These are phyloP conservation scores for Pantherophis guttatus DNA, from an alignment of 2,113 vertebrate species.

Conservation along the genomic window DNA sequence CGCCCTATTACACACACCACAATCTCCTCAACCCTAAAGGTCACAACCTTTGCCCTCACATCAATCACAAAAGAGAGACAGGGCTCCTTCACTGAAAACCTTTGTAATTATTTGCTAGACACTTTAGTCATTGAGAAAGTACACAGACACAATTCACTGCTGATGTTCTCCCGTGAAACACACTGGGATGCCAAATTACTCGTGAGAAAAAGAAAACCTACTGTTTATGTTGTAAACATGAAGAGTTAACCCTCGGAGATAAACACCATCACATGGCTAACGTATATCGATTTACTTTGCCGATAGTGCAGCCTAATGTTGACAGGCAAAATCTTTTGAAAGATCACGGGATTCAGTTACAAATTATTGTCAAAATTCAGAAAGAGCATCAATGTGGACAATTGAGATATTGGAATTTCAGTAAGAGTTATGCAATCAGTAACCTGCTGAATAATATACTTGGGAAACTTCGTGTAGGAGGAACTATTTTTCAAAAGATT, in stretches of 20 bases:
- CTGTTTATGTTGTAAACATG: neutral
- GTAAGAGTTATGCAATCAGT: neutral
- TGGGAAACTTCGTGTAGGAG: neutral
- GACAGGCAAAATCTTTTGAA: neutral
- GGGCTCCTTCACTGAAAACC: constrained; percentile 52
- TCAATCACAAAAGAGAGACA: constrained; percentile 52
- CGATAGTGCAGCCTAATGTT: neutral
- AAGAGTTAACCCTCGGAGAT: neutral
- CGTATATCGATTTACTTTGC: neutral
- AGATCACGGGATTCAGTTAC: neutral
- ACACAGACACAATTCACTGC: neutral
- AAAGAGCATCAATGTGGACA: neutral
- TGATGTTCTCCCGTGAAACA: neutral
- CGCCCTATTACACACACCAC: constrained; percentile 43
- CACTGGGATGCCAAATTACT: neutral
- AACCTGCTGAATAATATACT: neutral
- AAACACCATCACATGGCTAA: neutral
- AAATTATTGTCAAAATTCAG: neutral
- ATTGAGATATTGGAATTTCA: neutral
- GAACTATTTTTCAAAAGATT: neutral
- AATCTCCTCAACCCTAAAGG: constrained; percentile 50
- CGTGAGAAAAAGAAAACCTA: neutral
- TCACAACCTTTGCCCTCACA: constrained; percentile 58
- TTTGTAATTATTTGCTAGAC: constrained; percentile 54
- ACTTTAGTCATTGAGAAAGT: constrained; percentile 48